phyloP scores from a whole-genome alignment of 2,888 invertebrate species.

The Apeira syringaria region DNA sequence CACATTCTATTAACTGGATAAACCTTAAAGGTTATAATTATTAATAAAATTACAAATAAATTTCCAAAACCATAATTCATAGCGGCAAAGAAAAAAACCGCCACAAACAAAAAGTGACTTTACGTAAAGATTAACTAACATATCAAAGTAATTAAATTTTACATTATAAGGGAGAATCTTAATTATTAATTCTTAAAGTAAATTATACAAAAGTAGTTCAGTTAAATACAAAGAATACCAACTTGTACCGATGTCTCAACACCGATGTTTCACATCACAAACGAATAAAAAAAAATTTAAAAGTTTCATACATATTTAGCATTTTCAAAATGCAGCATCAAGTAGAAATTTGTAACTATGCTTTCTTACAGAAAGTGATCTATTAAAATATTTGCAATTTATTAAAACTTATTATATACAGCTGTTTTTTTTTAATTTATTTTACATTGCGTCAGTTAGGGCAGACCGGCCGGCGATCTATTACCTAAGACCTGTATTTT shows the following conservation, averaged over 20 bases:
- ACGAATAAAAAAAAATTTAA: constrained; percentile 17
- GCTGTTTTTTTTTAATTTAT: constrained; percentile 20
- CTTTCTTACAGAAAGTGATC: constrained; percentile 34
- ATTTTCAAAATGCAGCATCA: constrained; percentile 11
- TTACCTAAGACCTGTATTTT: constrained; percentile 8
- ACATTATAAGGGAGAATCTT: too few relatives aligned
- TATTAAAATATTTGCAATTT: constrained; percentile 12
- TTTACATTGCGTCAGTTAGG: constrained; percentile 27
- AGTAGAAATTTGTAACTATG: constrained; percentile 6
- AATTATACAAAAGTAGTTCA: not conserved
- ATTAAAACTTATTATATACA: constrained; percentile 11
- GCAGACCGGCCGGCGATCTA: constrained; percentile 18
- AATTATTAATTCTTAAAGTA: too few relatives aligned
- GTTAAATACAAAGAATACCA: not conserved
- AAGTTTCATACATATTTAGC: constrained; percentile 12
- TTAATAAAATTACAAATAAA: too few relatives aligned
- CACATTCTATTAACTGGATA: too few relatives aligned
- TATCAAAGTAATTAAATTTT: too few relatives aligned
- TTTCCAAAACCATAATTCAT: too few relatives aligned
- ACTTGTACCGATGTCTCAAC: not conserved
- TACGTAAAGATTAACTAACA: too few relatives aligned
- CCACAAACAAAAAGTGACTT: too few relatives aligned
- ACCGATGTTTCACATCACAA: constrained; percentile 30
- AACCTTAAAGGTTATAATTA: too few relatives aligned
- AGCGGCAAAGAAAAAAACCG: too few relatives aligned